A percentile compares a stretch with the other conserved stretches of the same genome.
Conservation (phyloP, 2,113 vertebrate genomes). For the Toxostoma redivivum region DNA sequence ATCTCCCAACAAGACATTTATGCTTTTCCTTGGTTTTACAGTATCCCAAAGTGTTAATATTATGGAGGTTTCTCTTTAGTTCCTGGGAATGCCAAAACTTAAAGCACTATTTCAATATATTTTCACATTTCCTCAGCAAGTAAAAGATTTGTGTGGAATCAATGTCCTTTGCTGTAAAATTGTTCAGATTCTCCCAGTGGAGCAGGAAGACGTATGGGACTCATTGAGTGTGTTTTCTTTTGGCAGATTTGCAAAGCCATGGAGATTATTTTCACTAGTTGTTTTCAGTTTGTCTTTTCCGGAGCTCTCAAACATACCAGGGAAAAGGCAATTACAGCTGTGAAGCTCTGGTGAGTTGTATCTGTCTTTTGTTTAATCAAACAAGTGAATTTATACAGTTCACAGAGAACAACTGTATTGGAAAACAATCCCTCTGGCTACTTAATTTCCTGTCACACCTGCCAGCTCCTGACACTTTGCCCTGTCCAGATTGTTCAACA, state of each 20-base stretch:
- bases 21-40: background rate
- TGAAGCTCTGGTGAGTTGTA: background rate
- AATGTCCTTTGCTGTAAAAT: background rate
- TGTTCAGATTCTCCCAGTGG: background rate
- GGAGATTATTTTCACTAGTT: background rate
- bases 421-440: slow-evolving; percentile 14
- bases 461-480: background rate
- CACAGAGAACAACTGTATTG: background rate
- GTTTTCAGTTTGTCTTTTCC: background rate
- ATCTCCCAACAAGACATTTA: background rate
- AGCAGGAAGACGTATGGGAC: background rate
- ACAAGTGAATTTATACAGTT: slow-evolving; percentile 9
- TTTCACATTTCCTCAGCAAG: background rate
- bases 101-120: background rate
- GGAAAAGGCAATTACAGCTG: slow-evolving; percentile 6
- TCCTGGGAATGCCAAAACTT: background rate
- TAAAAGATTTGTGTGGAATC: background rate
- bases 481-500: background rate
- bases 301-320: background rate
- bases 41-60: background rate
- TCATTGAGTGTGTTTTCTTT: background rate
- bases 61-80: background rate
- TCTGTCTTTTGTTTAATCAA: slow-evolving; percentile 23
- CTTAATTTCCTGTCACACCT: slow-evolving; percentile 20
- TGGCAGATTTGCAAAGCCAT: background rate